Evolutionary conservation across 2,888 invertebrate genomes (phyloP), one percentile per base, ranked within the genome.

Genomic region (Volucella zonaria): DNA sequence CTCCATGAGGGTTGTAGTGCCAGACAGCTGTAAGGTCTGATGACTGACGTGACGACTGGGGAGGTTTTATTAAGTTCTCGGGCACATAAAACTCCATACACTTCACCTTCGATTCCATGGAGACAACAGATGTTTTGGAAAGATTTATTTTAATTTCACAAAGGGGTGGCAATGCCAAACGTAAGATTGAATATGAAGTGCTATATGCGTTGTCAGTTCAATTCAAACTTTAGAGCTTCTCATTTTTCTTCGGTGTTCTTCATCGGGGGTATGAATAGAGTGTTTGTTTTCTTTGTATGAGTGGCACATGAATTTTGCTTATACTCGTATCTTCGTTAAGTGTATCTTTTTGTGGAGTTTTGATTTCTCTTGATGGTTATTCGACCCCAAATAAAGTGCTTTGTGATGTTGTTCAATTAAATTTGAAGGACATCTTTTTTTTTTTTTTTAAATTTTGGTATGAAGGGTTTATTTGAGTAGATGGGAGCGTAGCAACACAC

Each of bases 71-170:
- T 64, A 66, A 77, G 66, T 77, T 71, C 59, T 59, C 58, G 42
- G 43, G 18, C 38, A n/a, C 2, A 18, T n/a, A 47, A 43, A 23
- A 31, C 15, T 18, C 14, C 64, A 58, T 14, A 42, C 18, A 51
- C 54, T 49, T 43, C 15, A 43, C 31, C n/a, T 45, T 12, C 15
- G 77, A 86, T 58, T 82, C 82, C 74, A 75, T 82, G 78, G 86
- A 86, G 82, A 86, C 86, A 86, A 78, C 86, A 86, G 86, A 81
- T 86, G 86, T 78, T 86, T 82, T 70, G 45, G 81, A 82, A 74
- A 73, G 86, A 86, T 82, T 82, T 75, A 77, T 82, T 86, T 80
- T 74, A 76, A 73, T 85, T 81, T 77, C 18, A 40, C 45, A 85
- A 82, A 81, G 71, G 73, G 81, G 73, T 66, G 75, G 70, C 66